Base-by-base conservation (phyloP, 1,140 invertebrate genomes). In the Coenobita brevimanus region DNA sequence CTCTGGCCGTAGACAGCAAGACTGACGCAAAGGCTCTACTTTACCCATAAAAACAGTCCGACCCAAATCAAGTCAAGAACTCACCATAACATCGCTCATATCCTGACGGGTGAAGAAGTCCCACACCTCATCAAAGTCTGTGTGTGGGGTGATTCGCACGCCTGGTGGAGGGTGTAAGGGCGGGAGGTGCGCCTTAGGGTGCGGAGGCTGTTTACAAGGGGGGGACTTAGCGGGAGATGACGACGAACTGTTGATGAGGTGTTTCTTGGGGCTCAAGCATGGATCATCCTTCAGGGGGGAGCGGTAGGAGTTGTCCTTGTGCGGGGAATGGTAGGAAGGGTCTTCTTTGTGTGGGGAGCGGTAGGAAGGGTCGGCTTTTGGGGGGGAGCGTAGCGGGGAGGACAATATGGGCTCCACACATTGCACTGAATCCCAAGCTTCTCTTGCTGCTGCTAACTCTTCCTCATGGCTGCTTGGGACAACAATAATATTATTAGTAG, bases 31-130 rank as follows among this genome's bases (percentile, higher is more conserved):
- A n/a, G n/a, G n/a, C n/a, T n/a, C n/a, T n/a, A n/a, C n/a, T n/a
- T n/a, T n/a, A n/a, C n/a, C n/a, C n/a, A n/a, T n/a, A n/a, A n/a
- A n/a, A n/a, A n/a, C n/a, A n/a, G n/a, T n/a, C n/a, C n/a, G n/a
- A n/a, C n/a, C n/a, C 21, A 24, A 60, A 60, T 30, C 15, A 6
- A 60, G 33, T 3, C 24, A n/a, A 36, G 38, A 27, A 73, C 84
- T 79, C 41, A 91, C 90, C 90, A 90, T 91, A 10, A 90, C 89
- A 73, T 90, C 87, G 71, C 89, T 90, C 88, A 91, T 90, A 81
- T 91, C 90, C 67, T 91, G 89, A 24, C 87, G 82, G 30, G 73
- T 87, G 79, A 91, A 91, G 71, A 88, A 91, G 24, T 88, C 86
- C 89, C 89, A 91, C 6, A 89, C 89, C 62, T 91, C 90, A 38